Evolutionary conservation across 2,113 vertebrate genomes (phyloP).

Genomic region (Toxotes chatareus): DNA sequence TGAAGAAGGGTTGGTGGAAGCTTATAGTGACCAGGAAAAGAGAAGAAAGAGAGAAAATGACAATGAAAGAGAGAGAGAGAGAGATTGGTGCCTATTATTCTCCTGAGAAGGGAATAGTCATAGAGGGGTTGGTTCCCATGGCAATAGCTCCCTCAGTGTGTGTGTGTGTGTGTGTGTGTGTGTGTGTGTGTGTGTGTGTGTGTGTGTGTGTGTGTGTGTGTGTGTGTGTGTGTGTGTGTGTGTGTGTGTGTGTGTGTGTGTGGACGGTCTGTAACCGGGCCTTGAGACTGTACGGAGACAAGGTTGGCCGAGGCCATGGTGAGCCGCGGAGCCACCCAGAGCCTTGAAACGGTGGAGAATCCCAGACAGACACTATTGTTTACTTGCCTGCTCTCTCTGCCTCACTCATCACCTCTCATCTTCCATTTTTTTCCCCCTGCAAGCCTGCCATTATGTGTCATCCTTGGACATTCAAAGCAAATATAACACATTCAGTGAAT

Average conservation of each 20-base stretch:
- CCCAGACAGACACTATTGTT: slow-evolving; percentile 56
- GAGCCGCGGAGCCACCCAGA: slow-evolving; percentile 26
- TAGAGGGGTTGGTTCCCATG: slow-evolving; percentile 87
- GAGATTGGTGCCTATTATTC: slow-evolving; percentile 85
- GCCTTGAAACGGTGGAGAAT: slow-evolving; percentile 54
- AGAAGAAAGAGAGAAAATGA: slow-evolving; percentile 48
- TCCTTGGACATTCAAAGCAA: slow-evolving; percentile 63
- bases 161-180: slow-evolving; percentile 25
- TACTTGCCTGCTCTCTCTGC: slow-evolving; percentile 16
- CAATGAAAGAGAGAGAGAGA: slow-evolving; percentile 66
- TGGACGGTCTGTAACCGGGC: slow-evolving; percentile 45
- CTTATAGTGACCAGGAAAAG: slow-evolving; percentile 5
- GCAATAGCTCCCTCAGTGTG: slow-evolving; percentile 78
- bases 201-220: slow-evolving; percentile 23
- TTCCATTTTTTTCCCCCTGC: background rate
- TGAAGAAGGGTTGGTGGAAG: slow-evolving; percentile 44
- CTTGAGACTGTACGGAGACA: slow-evolving; percentile 61
- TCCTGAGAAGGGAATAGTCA: slow-evolving; percentile 76
- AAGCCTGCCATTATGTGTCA: slow-evolving; percentile 3
- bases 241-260: slow-evolving; percentile 17
- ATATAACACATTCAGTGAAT: slow-evolving; percentile 48
- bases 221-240: slow-evolving; percentile 26
- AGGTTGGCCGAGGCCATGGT: slow-evolving; percentile 47
- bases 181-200: slow-evolving; percentile 27
- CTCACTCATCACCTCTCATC: slow-evolving; percentile 38